A percentile compares a stretch with the other conserved stretches of the same genome.
Evolutionary conservation across 92 coral and sea anemone genomes (phyloP).

Genomic region (Pocillopora grandis): DNA sequence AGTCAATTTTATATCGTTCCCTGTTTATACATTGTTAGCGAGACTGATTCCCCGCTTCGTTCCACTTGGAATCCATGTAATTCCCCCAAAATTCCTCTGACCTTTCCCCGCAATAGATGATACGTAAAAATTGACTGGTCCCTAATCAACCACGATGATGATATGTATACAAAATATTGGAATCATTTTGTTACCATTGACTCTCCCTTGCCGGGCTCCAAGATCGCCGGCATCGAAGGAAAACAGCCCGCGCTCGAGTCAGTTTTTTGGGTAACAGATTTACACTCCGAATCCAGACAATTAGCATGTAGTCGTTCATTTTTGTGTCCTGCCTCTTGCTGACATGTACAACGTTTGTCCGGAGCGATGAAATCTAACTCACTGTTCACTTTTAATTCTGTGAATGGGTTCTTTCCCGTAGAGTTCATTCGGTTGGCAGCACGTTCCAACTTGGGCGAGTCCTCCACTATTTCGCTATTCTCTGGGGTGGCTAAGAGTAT

Average conservation of each 20-base stretch:
- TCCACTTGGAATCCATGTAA: too few species aligned
- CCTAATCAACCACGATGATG: too few species aligned
- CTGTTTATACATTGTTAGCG: too few species aligned
- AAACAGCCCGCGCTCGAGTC: background rate
- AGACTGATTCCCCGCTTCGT: too few species aligned
- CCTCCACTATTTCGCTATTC: conserved; percentile 40
- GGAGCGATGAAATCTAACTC: conserved; percentile 11
- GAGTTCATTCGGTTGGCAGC: conserved; percentile 15
- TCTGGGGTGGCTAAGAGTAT: conserved; percentile 44
- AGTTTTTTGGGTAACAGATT: background rate
- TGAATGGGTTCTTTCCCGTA: conserved; percentile 1
- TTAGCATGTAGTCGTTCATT: background rate
- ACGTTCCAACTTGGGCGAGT: conserved; percentile 33
- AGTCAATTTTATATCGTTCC: too few species aligned
- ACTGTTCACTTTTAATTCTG: background rate
- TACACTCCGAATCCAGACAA: background rate
- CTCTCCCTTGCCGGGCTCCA: background rate
- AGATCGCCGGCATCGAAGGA: background rate
- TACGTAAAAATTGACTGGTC: too few species aligned
- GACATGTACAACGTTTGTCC: conserved; percentile 21
- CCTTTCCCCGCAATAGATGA: too few species aligned
- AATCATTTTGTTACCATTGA: background rate
- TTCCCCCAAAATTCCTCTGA: too few species aligned
- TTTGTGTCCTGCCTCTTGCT: background rate
- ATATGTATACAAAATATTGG: background rate